Evolutionary conservation across 2,113 vertebrate species (phyloP).

Genomic region (Dryoscopus gambensis): DNA sequence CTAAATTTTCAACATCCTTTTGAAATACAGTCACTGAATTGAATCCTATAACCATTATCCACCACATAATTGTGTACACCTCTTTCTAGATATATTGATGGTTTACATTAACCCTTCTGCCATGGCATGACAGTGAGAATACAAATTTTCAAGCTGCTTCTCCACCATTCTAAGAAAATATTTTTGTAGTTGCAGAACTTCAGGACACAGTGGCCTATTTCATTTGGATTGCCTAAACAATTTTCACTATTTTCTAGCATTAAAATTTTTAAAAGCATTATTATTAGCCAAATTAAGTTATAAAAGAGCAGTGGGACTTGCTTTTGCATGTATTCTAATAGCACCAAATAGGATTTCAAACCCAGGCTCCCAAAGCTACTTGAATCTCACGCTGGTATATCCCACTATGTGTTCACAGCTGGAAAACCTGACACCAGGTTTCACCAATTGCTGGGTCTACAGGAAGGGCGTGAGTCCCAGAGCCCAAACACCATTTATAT

Average conservation of each 20-base stretch:
- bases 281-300: not conserved
- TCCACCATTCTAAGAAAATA: not conserved
- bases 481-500: not conserved
- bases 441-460: not conserved
- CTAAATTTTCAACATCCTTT: not conserved
- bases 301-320: not conserved
- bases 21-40: not conserved
- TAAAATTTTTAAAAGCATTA: not conserved
- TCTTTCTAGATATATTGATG: not conserved
- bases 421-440: not conserved
- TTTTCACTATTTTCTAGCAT: not conserved
- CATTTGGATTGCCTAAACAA: not conserved
- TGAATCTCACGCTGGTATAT: not conserved
- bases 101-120: not conserved
- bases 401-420: not conserved
- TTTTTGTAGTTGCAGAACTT: not conserved
- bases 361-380: not conserved
- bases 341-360: not conserved
- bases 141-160: not conserved
- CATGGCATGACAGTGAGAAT: not conserved
- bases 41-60: not conserved
- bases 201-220: not conserved
- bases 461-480: not conserved
- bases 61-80: not conserved
- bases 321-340: not conserved